Conservation (phyloP, 2,797 vertebrate genomes). For the Smutsia gigantea region DNA sequence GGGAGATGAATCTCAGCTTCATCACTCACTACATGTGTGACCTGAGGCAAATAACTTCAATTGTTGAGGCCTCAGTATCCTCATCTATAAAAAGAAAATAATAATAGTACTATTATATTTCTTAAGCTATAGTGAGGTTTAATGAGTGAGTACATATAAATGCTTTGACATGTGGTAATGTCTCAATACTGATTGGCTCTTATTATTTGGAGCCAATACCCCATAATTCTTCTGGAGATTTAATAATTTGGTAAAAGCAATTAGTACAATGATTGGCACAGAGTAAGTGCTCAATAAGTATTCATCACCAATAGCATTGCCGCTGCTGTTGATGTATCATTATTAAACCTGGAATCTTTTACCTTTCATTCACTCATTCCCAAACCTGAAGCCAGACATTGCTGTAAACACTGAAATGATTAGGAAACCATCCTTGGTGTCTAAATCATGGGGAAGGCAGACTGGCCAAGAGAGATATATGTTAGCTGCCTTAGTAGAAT, state of each 20-base stretch:
- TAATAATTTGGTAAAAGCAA: slow-evolving; percentile 32
- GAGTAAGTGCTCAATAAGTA: background rate
- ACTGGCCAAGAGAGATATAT: background rate
- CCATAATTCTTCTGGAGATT: slow-evolving; percentile 4
- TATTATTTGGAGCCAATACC: background rate
- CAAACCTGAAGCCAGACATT: background rate
- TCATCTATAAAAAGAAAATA: slow-evolving; percentile 37
- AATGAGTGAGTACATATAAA: background rate
- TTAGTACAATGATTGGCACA: background rate
- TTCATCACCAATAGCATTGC: background rate
- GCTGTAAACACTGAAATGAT: background rate
- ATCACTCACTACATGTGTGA: background rate
- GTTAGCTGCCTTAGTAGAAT: background rate
- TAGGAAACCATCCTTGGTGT: background rate
- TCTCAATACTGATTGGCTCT: background rate
- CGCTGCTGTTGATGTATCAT: background rate
- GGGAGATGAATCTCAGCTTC: background rate
- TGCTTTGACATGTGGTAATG: background rate
- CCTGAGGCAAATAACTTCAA: background rate
- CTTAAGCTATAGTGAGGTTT: background rate
- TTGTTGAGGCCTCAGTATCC: background rate
- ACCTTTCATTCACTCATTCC: background rate
- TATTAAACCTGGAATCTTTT: background rate
- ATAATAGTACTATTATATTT: background rate
- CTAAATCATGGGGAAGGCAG: background rate